Evolutionary conservation across 2,113 vertebrate species (phyloP), one percentile per base, ranked within the genome.

Genomic region (western clawed frog (Xenopus tropicalis)): DNA sequence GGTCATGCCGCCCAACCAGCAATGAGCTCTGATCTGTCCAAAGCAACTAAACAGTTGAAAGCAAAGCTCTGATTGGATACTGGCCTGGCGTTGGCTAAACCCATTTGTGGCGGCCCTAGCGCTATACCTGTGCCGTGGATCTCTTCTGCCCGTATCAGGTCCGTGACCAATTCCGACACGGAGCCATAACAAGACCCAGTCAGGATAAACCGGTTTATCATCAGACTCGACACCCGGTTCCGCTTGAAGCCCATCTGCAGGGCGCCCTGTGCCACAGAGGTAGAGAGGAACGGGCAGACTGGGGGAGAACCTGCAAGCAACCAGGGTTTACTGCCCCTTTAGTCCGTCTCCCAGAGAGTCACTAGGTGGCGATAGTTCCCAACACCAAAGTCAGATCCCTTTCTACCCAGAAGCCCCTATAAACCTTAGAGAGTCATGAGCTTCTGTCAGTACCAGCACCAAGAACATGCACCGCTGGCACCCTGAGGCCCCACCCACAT

Each of bases 241-340:
- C 78, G 77, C 61, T 90, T 85, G 80, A 94, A 93, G 51, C 92
- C 93, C 91, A 93, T 93, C 84, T 88, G 82, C 44, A 88, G 76
- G 46, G 88, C 90, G 14, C 86, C 84, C 83, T 89, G 86, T 42
- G 89, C 87, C 66, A 88, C 17, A 0, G 85, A 82, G 43, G 83
- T 86, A 57, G 87, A 84, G 80, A 84, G 82, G 76, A 66, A 74
- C 0, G 37, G 59, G 14, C 82, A 79, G 1, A 81, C 77, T 20
- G 85, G 80, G 19, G 89, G 78, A 65, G 82, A 25, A 78, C 86
- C 93, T 94, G 86, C 66, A 81, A 87, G 67, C 82, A 66, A 66
- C 61, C 72, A 70, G 0, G 19, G 23, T 23, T 61, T 3, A 3
- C 1, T 4, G 37, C 14, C 16, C 42, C 17, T 37, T 37, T 37